Evolutionary conservation across 2,797 vertebrate species (phyloP), one percentile per base, ranked within the genome.

Genomic region (Chromis chromis): DNA sequence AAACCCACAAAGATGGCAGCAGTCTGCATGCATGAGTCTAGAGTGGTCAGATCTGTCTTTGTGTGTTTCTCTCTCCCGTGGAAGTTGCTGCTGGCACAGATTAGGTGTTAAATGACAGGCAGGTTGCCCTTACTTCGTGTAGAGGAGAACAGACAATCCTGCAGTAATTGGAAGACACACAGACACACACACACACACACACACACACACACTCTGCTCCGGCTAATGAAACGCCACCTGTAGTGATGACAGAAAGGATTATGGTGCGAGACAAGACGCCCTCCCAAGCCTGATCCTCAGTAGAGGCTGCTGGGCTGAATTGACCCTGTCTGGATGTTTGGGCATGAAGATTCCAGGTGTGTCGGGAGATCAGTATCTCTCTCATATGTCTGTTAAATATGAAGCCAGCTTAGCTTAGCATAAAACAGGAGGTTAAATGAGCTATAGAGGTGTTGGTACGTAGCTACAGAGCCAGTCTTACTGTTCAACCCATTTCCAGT

Each of bases 211-310:
- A 42, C 49, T 25, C 0, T 8, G 19, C 25, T 65, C 42, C 52
- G 57, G 44, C 60, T 68, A 77, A 81, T 77, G 59, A 87, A 87
- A 81, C 39, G 65, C 76, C 65, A 72, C 76, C 68, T 76, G 72
- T 64, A 78, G 78, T 79, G 77, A 85, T 73, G 79, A 86, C 73
- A 88, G 75, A 78, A 65, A 69, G 60, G 82, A 82, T 86, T 79
- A 85, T 14, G 12, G 24, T 48, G 65, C 31, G 74, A 82, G 66
- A 70, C 64, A 73, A 79, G 66, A 58, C 1, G 6, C 48, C 64
- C 31, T 74, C 27, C n/a, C 7, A 36, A 27, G 46, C 62, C 33
- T 0, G 19, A 67, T 14, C 62, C 50, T 44, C 14, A 48, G 9
- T 53, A 31, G 36, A 57, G 56, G 59, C 9, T 62, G 59, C 13